Percentiles rank a stretch among this genome's conserved stretches.
Conservation (phyloP, 1,140 invertebrate species). For the Cepaea nemoralis region DNA sequence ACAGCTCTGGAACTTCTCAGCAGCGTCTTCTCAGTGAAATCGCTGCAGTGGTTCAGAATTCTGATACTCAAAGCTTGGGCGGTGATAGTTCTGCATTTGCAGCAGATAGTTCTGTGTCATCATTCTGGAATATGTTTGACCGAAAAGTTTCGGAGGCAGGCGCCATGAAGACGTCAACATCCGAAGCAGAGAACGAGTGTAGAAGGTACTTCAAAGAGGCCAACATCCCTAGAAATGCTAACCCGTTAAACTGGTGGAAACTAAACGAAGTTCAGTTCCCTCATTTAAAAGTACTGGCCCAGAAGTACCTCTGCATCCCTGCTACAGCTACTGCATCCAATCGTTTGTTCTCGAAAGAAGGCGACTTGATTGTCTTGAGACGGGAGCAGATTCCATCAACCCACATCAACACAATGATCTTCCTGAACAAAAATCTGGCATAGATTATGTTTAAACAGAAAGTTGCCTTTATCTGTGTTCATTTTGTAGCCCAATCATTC, state of each 20-base stretch:
- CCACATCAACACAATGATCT: constrained; percentile 22
- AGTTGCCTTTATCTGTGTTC: not conserved
- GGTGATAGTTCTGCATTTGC: not conserved
- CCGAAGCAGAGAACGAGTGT: constrained; percentile 35
- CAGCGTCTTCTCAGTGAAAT: constrained; percentile 22
- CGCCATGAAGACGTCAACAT: constrained; percentile 28
- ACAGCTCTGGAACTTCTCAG: constrained; percentile 26
- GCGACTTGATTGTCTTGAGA: not conserved
- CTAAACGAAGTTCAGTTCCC: constrained; percentile 37
- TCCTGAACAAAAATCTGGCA: constrained; percentile 29
- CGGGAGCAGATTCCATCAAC: constrained; percentile 17
- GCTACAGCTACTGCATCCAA: constrained; percentile 19
- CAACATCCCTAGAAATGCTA: constrained; percentile 33
- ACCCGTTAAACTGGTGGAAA: constrained; percentile 31
- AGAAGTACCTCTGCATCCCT: constrained; percentile 35
- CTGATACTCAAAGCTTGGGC: not conserved
- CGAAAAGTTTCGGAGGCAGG: constrained; percentile 36
- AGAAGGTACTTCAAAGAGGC: constrained; percentile 37
- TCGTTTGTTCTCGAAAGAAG: constrained; percentile 26
- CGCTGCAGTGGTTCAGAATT: constrained; percentile 13
- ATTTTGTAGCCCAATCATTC: no score
- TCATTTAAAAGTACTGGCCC: constrained; percentile 27
- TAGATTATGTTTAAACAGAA: not conserved
- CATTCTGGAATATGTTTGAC: constrained; percentile 41
- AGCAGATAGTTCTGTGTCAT: constrained; percentile 10